Evolutionary conservation across 1,140 invertebrate genomes (phyloP), one percentile per base, ranked within the genome.

Genomic region (Macrocentrus cingulum): DNA sequence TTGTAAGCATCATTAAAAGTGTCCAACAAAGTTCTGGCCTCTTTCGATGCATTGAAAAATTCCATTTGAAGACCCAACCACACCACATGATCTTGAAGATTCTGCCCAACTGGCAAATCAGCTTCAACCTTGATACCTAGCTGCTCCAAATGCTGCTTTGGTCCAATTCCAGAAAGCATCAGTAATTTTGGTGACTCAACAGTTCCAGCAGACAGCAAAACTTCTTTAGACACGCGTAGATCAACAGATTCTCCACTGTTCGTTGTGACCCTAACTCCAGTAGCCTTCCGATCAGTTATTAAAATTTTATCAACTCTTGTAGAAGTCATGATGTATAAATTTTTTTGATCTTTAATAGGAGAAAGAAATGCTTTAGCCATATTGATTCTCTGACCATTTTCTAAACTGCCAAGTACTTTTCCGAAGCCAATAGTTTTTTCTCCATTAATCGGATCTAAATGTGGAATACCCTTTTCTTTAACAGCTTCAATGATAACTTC

Each of bases 101-200:
- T 84, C 29, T 81, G 54, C 4, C 86, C 87, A 1, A 87, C 85
- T 0, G 83, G 82, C 49, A 89, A 81, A 69, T 88, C 80, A 1
- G 75, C 62, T 1, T 87, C 34, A 0, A 76, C 61, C 2, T 80
- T 71, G 20, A 89, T 85, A 15, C 81, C 81, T 20, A 84, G 66
- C 57, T 84, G 76, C 23, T 83, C 65, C 1, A 95, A 68, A 3
- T 51, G 13, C 0, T 36, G 13, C 50, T 80, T 82, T 5, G 87
- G 88, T 18, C 89, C 89, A 32, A 91, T 83, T 11, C 89, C 89
- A 16, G 87, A 89, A 1, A 90, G 65, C 83, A 91, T 87, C 5
- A 91, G 64, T 9, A 91, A 62, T 66, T 87, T 81, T 0, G 88
- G 86, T 37, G 83, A 82, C 80, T 80, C 52, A 74, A 81, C 53